These are phyloP conservation scores for Sebastes vulpes DNA, from an alignment of 2,797 vertebrate genomes.

Conservation along the genomic window DNA sequence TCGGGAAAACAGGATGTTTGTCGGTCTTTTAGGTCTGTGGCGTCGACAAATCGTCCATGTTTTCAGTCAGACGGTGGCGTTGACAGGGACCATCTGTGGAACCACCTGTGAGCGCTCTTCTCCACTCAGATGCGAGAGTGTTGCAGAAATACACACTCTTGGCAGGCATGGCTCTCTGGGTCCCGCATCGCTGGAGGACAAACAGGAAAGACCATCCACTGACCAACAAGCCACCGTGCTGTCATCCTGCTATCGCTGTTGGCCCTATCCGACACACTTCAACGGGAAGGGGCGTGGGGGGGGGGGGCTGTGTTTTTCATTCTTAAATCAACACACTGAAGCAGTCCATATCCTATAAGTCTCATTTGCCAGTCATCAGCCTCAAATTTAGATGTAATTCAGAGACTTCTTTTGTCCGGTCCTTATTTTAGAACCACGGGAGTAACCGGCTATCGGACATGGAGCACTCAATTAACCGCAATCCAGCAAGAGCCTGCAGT, in stretches of 20 bases:
- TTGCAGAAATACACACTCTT: slow-evolving; percentile 51
- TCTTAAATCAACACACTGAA: slow-evolving; percentile 47
- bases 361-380: background rate
- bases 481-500: slow-evolving; percentile 53
- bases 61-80: slow-evolving; percentile 63
- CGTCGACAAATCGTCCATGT: slow-evolving; percentile 59
- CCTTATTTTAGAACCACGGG: slow-evolving; percentile 35
- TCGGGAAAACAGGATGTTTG: slow-evolving; percentile 23
- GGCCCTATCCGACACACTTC: slow-evolving; percentile 25
- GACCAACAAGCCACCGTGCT: slow-evolving; percentile 70
- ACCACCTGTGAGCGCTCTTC: slow-evolving; percentile 78
- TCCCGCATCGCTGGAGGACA: slow-evolving; percentile 72
- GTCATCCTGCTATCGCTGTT: slow-evolving; percentile 41
- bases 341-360: background rate
- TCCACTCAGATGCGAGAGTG: slow-evolving; percentile 62
- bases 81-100: slow-evolving; percentile 76
- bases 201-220: slow-evolving; percentile 80
- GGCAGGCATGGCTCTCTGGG: slow-evolving; percentile 73
- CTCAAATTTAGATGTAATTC: slow-evolving; percentile 18
- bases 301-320: slow-evolving; percentile 24
- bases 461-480: slow-evolving; percentile 56
- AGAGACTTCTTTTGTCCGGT: slow-evolving; percentile 5
- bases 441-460: slow-evolving; percentile 30
- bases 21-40: slow-evolving; percentile 40
- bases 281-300: background rate